These are phyloP conservation scores for Indicator maculatus DNA, from an alignment of 2,113 vertebrate genomes.

Conservation along the genomic window DNA sequence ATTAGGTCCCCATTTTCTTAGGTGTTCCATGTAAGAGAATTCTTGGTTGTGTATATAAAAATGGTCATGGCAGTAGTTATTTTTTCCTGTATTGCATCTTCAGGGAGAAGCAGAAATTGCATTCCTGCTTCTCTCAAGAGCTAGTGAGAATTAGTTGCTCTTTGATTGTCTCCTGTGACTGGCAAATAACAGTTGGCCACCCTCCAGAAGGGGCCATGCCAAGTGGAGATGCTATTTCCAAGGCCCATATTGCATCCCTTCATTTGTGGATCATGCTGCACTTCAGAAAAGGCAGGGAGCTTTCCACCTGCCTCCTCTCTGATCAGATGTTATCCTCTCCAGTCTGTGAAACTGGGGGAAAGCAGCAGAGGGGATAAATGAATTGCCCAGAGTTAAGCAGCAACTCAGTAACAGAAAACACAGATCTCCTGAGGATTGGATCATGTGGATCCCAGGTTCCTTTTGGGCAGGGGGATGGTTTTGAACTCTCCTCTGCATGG, in stretches of 20 bases:
- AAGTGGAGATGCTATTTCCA: constrained; percentile 20
- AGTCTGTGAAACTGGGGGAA: not conserved
- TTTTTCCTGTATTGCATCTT: constrained; percentile 23
- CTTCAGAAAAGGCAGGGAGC: not conserved
- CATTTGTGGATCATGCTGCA: not conserved
- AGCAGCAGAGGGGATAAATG: constrained; percentile 20
- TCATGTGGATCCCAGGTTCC: not conserved
- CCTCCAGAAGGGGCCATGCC: not conserved
- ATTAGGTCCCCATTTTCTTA: not conserved
- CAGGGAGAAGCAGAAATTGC: constrained; percentile 10
- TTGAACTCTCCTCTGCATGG: not conserved
- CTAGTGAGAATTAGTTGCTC: not conserved
- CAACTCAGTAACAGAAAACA: not conserved
- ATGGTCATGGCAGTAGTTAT: not conserved
- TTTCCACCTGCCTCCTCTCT: not conserved
- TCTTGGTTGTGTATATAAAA: not conserved
- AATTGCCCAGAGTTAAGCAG: constrained; percentile 10
- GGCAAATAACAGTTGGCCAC: not conserved
- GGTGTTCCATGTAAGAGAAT: not conserved
- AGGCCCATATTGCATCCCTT: not conserved
- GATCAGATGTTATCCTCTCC: constrained; percentile 5
- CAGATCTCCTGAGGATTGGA: not conserved
- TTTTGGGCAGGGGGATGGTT: not conserved
- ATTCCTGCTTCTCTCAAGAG: not conserved
- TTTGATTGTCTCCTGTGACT: constrained; percentile 11